Conservation (phyloP, 2,113 vertebrate genomes). For the Dunckerocampus dactyliophorus region DNA sequence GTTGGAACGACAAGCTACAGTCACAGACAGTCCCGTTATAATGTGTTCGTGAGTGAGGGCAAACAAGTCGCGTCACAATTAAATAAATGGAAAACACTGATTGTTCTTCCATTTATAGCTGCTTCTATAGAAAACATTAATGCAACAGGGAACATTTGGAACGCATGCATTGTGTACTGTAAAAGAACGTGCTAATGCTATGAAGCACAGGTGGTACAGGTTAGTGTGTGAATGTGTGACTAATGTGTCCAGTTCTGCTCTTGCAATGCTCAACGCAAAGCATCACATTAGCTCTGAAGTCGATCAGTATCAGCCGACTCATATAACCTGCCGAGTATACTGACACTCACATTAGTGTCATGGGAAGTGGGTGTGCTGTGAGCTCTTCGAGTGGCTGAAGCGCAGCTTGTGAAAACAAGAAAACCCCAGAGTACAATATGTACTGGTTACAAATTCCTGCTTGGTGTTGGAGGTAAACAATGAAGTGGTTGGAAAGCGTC, state of each 20-base stretch:
- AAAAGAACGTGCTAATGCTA: constrained; percentile 9
- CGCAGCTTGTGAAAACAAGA: constrained; percentile 13
- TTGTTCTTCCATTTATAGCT: constrained; percentile 52
- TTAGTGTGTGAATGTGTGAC: constrained; percentile 32
- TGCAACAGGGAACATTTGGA: constrained; percentile 20
- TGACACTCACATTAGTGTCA: not conserved
- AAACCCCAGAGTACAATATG: constrained; percentile 12
- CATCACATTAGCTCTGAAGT: not conserved
- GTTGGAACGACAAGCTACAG: no score
- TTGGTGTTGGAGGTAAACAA: constrained; percentile 6
- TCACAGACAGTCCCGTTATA: no score
- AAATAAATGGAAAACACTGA: constrained; percentile 15
- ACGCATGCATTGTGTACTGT: constrained; percentile 16
- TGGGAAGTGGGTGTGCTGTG: constrained; percentile 8
- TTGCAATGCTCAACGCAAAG: constrained; percentile 8
- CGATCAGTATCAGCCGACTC: constrained; percentile 30
- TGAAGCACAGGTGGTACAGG: constrained; percentile 28
- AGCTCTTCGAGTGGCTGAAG: not conserved
- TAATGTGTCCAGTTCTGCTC: constrained; percentile 15
- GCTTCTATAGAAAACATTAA: constrained; percentile 18
- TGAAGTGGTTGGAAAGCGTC: constrained; percentile 4
- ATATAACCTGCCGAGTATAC: not conserved
- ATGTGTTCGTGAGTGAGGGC: no score
- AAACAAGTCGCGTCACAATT: no score
- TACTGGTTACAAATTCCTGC: constrained; percentile 3